Evolutionary conservation across 2,888 invertebrate genomes (phyloP), one percentile per base, ranked within the genome.

Genomic region (Lithophane socia): DNA sequence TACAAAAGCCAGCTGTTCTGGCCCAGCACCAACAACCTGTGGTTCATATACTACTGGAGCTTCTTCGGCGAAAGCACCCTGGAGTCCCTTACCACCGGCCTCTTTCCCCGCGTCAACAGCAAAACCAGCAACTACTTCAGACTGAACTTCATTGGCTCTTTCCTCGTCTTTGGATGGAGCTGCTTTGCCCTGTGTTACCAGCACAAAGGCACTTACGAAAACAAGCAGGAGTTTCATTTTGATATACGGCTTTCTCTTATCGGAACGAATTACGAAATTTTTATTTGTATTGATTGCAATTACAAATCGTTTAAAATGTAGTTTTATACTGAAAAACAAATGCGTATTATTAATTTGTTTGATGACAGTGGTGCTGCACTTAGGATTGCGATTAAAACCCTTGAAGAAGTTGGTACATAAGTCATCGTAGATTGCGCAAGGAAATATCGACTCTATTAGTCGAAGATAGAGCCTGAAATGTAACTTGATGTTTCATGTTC

Each of bases 221-320:
- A 77, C 21, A 3, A 82, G 9, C 29, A 83, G n/a, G 2, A 74
- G 7, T 54, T 83, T 82, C 83, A 83, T 83, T 21, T 74, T 85
- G 56, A 61, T 37, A 54, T 56, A 49, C 56, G 42, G 68, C 54
- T 83, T 66, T 80, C 13, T 80, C 54, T 37, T 12, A 18, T 13
- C 8, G 3, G 12, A 67, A 13, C 1, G 4, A 61, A 16, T 64
- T 24, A 24, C 12, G 5, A 75, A 73, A 69, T 73, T 42, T 24
- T 47, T 42, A 21, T 4, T 60, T 24, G 60, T 44, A 4, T 61
- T 61, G 8, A 37, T 69, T 66, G n/a, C 18, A 72, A 61, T 75
- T 24, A 49, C 63, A 18, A 52, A 24, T 65, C 68, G 13, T 52
- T 42, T 37, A 12, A 24, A 18, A n/a, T 54, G 10, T 49, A 4